These are phyloP conservation scores for Carassius carassius DNA, from an alignment of 2,113 vertebrate genomes.

Conservation along the genomic window DNA sequence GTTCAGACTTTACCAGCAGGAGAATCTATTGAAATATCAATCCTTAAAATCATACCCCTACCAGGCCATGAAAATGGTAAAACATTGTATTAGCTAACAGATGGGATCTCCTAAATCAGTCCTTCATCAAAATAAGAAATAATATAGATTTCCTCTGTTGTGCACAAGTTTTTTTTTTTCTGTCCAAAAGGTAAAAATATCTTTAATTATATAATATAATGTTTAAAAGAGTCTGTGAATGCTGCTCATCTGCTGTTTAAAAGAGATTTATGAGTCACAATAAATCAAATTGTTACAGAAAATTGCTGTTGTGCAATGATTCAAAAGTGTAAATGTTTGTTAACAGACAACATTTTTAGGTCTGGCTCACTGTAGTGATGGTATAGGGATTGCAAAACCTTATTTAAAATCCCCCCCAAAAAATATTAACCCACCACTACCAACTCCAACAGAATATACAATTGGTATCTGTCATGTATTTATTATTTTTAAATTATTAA, in stretches of 20 bases:
- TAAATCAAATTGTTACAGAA: neutral
- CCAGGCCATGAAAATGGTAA: neutral
- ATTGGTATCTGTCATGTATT: neutral
- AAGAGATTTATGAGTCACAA: neutral
- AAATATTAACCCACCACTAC: no score
- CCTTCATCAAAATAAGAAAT: neutral
- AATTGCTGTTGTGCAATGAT: neutral
- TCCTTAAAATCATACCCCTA: neutral
- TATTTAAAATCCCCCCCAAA: no score
- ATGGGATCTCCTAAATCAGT: neutral
- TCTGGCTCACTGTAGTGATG: neutral
- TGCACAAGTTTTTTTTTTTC: neutral
- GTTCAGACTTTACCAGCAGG: neutral
- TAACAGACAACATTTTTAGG: neutral
- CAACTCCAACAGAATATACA: neutral
- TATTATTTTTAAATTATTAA: neutral
- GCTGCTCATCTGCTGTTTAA: neutral
- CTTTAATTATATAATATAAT: neutral
- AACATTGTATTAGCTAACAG: neutral
- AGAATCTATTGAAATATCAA: neutral
- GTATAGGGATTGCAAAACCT: neutral
- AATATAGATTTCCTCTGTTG: neutral
- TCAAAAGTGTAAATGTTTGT: neutral
- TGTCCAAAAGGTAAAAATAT: neutral
- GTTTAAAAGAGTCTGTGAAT: neutral